Base-by-base conservation (phyloP, 2,797 vertebrate genomes). In the Lagorchestes hirsutus region DNA sequence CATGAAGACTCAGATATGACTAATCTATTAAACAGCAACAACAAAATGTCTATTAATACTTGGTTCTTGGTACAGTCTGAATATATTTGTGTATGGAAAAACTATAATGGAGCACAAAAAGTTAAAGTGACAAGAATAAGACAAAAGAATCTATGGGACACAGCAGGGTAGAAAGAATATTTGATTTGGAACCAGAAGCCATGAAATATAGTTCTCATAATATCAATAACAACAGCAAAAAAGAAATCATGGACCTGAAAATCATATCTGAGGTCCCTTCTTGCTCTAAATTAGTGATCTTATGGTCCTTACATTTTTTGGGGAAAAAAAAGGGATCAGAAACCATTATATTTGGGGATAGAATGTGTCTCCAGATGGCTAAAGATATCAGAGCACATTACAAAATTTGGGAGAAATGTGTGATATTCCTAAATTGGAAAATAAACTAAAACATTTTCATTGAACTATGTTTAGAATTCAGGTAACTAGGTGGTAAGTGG, bases 341-440 rank as follows among this genome's bases (percentile, higher is more conserved):
- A 94, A 56, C 52, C 94, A 52, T 52, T 52, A 52, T 52, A 52
- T 52, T 52, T 52, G 52, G 6, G 52, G 52, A 52, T 52, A 52
- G 52, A 52, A 52, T 46, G 55, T 29, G 0, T 92, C 96, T 94
- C 92, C 28, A 74, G 54, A 96, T 59, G 29, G 2, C 31, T 95
- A 92, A 94, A 3, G 18, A 58, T 22, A 56, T 11, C 52, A 1
- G 16, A 14, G 58, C 62, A 54, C 0, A 87, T 93, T 93, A 40
- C 12, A 91, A 29, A 96, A 55, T 50, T 67, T 55, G 12, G 50
- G 29, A 16, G 40, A 54, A 55, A 55, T 27, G 10, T 29, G 22
- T 46, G 18, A 46, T 82, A 82, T 82, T 46, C 22, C 22, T 82
- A 40, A 74, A 4, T 22, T 40, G 16, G 34, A n/a, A 24, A 74